A percentile compares a stretch with the other conserved stretches of the same genome.
These are phyloP conservation scores for Antennarius maculatus DNA, from an alignment of 2,797 vertebrate species.

Conservation along the genomic window DNA sequence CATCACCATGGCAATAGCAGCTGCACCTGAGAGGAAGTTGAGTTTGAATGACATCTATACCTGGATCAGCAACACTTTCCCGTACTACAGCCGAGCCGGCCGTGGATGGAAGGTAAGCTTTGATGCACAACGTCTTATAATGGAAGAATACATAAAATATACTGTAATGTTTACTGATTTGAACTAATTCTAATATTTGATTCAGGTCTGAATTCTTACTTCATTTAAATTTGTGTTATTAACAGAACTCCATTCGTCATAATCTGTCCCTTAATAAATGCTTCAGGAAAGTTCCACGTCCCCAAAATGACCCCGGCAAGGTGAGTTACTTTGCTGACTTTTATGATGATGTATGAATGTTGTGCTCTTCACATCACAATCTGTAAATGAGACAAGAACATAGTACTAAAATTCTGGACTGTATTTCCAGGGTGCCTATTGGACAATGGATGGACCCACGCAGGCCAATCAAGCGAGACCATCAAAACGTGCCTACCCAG, in stretches of 20 bases:
- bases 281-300: conserved; percentile 97
- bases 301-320: conserved; percentile 96
- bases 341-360: background rate
- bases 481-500: conserved; percentile 77
- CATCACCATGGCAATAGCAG: conserved; percentile 95
- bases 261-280: conserved; percentile 98
- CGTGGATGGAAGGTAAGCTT: conserved; percentile 95
- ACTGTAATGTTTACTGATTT: background rate
- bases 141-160: background rate
- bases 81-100: conserved; percentile 93
- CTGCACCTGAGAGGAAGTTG: conserved; percentile 91
- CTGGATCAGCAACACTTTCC: conserved; percentile 98
- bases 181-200: background rate
- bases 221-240: conserved; percentile 1
- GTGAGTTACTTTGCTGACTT: conserved; percentile 70
- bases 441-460: conserved; percentile 94
- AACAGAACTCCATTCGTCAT: conserved; percentile 97
- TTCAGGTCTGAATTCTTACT: background rate
- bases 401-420: conserved; percentile 3
- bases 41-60: conserved; percentile 98
- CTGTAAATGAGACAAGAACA: background rate
- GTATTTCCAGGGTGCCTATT: conserved; percentile 92
- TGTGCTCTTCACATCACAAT: background rate
- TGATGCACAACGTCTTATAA: background rate
- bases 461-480: conserved; percentile 72